Conservation (phyloP, 2,797 vertebrate genomes). For the Bovichtus diacanthus region DNA sequence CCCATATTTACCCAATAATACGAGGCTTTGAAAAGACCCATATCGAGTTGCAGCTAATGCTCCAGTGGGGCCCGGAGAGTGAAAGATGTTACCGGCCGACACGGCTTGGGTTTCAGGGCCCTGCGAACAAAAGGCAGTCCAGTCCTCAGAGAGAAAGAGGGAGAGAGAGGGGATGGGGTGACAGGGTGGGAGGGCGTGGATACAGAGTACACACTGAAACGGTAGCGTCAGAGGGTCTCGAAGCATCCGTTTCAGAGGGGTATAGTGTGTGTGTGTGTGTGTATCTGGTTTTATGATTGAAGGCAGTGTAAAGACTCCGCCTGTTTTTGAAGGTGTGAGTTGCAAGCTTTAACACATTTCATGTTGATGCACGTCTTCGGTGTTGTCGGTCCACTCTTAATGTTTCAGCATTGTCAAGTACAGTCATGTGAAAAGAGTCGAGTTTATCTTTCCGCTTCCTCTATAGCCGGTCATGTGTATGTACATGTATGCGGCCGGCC, state of each 20-base stretch:
- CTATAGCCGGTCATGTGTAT: not conserved
- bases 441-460: conserved; percentile 38
- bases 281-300: conserved; percentile 32
- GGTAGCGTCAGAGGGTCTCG: conserved; percentile 55
- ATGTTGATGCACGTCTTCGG: conserved; percentile 41
- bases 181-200: conserved; percentile 10
- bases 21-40: conserved; percentile 82
- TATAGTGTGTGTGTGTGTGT: conserved; percentile 18
- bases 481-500: conserved; percentile 3
- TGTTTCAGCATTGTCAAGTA: conserved; percentile 32
- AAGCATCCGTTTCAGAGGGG: conserved; percentile 40
- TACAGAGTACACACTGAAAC: conserved; percentile 62
- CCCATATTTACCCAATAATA: conserved; percentile 89
- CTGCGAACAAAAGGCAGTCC: conserved; percentile 81
- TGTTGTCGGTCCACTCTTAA: conserved; percentile 18
- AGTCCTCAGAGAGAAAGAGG: conserved; percentile 70
- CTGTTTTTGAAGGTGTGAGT: conserved; percentile 22
- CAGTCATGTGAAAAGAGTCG: conserved; percentile 40
- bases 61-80: conserved; percentile 83
- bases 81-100: conserved; percentile 85
- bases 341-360: conserved; percentile 38
- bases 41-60: conserved; percentile 86
- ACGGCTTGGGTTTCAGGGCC: conserved; percentile 83
- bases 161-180: conserved; percentile 27
- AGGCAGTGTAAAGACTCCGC: not conserved